Evolutionary conservation across 2,888 invertebrate genomes (phyloP).

Genomic region (Cabera pusaria): DNA sequence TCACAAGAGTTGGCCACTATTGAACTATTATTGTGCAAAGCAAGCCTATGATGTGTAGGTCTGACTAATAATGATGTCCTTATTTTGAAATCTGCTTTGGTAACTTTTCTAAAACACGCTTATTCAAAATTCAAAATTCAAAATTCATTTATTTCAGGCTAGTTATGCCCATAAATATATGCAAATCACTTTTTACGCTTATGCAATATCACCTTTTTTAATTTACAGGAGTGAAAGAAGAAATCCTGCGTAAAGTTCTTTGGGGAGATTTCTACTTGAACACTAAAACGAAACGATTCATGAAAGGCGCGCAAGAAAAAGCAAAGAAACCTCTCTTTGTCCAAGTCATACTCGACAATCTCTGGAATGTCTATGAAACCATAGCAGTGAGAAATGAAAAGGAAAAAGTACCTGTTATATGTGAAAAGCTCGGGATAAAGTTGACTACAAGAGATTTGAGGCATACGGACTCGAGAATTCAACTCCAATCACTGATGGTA

Average conservation of each 20-base stretch:
- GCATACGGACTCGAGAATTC: conserved; percentile 89
- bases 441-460: conserved; percentile 89
- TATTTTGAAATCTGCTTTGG: too few species aligned
- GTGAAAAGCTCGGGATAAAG: conserved; percentile 90
- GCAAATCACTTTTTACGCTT: too few species aligned
- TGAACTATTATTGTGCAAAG: too few species aligned
- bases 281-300: conserved; percentile 90
- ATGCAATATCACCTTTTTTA: too few species aligned
- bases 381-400: conserved; percentile 90
- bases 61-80: too few species aligned
- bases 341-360: conserved; percentile 94
- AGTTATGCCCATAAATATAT: too few species aligned
- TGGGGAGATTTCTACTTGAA: conserved; percentile 98
- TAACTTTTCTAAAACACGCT: too few species aligned
- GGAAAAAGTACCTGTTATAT: conserved; percentile 87
- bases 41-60: too few species aligned
- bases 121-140: too few species aligned
- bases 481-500: conserved; percentile 91
- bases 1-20: too few species aligned
- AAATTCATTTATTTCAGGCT: too few species aligned
- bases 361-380: conserved; percentile 95
- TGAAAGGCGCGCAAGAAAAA: conserved; percentile 95
- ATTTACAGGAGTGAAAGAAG: conserved; percentile 81
- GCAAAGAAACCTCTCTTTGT: conserved; percentile 97
- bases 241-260: conserved; percentile 89